These are phyloP conservation scores for Chelonia mydas DNA, from an alignment of 2,797 vertebrate genomes.

Conservation along the genomic window DNA sequence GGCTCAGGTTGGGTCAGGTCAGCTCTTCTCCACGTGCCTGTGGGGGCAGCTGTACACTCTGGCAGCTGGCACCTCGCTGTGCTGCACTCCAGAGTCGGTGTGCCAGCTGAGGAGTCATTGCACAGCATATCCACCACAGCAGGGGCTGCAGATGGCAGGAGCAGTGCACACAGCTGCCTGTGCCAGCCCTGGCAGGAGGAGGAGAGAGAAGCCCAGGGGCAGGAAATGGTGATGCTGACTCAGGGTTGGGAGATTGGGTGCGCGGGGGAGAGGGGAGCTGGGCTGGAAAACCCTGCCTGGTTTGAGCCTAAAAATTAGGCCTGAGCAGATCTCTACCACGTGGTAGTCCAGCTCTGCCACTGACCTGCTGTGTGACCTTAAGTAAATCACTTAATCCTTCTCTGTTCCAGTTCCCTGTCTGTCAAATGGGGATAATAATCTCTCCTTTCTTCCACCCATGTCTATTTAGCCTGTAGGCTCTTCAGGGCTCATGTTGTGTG, in stretches of 20 bases:
- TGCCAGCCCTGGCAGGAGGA: neutral
- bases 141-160: neutral
- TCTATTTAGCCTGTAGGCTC: neutral
- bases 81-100: too few species aligned
- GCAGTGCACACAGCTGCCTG: too few species aligned
- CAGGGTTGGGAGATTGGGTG: too few species aligned
- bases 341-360: neutral
- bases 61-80: neutral
- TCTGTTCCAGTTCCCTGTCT: neutral
- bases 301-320: neutral
- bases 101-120: neutral
- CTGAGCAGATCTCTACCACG: neutral
- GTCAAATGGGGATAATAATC: fast-evolving
- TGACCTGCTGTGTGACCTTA: neutral
- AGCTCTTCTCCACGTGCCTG: fast-evolving
- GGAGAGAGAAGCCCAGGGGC: neutral
- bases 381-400: neutral
- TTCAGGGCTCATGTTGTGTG: neutral
- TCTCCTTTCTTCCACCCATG: fast-evolving
- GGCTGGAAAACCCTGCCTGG: neutral
- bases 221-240: neutral
- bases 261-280: neutral
- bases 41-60: fast-evolving
- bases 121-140: neutral
- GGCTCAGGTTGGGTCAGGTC: neutral